Evolutionary conservation across 2,888 invertebrate species (phyloP).

Genomic region (Agriopis aurantiaria): DNA sequence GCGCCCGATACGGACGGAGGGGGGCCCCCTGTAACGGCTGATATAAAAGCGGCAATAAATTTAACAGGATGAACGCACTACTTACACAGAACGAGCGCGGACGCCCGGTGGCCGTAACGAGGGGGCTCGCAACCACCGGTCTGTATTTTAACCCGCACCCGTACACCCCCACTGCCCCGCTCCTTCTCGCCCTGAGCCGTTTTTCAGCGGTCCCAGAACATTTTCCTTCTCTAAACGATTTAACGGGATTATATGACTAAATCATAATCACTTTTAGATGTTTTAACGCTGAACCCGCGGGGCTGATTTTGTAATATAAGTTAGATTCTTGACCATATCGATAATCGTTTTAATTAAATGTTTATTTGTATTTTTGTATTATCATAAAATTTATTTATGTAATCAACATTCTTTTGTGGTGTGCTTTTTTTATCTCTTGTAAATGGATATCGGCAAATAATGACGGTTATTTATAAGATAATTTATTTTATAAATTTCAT

Average conservation of each 20-base stretch:
- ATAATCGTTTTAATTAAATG: slow-evolving; percentile 3
- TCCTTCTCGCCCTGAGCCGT: slow-evolving; percentile 49
- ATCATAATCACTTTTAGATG: slow-evolving; percentile 42
- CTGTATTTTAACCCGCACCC: slow-evolving; percentile 67
- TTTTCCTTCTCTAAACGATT: slow-evolving; percentile 59
- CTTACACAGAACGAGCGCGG: slow-evolving; percentile 81
- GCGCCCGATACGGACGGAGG: slow-evolving; percentile 83
- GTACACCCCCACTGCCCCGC: slow-evolving; percentile 28
- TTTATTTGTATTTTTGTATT: neutral
- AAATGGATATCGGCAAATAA: neutral
- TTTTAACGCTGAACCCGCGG: slow-evolving; percentile 37
- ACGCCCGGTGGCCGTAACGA: slow-evolving; percentile 76
- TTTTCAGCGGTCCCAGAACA: slow-evolving; percentile 56
- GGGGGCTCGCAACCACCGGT: slow-evolving; percentile 73
- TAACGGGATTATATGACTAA: slow-evolving; percentile 52
- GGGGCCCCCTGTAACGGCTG: slow-evolving; percentile 84
- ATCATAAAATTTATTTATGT: too few relatives aligned
- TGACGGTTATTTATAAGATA: too few relatives aligned
- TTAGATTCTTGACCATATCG: slow-evolving; percentile 2
- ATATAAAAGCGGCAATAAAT: slow-evolving; percentile 87
- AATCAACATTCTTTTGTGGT: too few relatives aligned
- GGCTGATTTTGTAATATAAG: slow-evolving; percentile 15
- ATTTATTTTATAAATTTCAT: too few relatives aligned
- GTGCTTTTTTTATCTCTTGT: too few relatives aligned
- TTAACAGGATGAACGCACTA: slow-evolving; percentile 86